Evolutionary conservation across 2,113 vertebrate genomes (phyloP), one percentile per base, ranked within the genome.

Genomic region (Porphyrio hochstetteri): DNA sequence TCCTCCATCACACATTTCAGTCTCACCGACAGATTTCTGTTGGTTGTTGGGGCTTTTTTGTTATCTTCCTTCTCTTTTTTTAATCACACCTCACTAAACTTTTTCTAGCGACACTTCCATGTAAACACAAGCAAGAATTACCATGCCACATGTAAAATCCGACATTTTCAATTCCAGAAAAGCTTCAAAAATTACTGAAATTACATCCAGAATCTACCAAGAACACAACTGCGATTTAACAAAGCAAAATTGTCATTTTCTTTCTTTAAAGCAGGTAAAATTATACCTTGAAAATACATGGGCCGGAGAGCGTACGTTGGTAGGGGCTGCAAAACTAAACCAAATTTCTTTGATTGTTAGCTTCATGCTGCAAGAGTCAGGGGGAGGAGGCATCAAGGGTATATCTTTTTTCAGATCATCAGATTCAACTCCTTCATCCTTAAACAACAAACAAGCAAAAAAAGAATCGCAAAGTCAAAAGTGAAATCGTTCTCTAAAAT

Each of bases 281-380:
- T 7, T 23, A 19, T 97, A 99, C 99, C 99, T 99, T 83, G 99
- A 99, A 96, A 99, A 99, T 48, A 98, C 70, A 88, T 99, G 98
- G 11, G 98, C 96, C n/a, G 98, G 98, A 36, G 99, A 99, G 33
- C 99, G 98, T 67, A 99, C 98, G 35, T 99, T 99, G n/a, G 99
- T 99, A 29, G 99, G 99, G 23, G 99, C 99, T 23, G 99, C 99
- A 93, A 99, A 99, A 96, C 99, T 99, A 96, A 99, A 99, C 99
- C 99, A 99, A 92, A 99, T 99, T 98, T 99, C 99, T 86, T 98
- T 98, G 93, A 99, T 99, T 61, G 98, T 99, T 83, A 99, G 89
- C 96, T 99, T 99, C 99, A 99, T 99, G 97, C 99, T 99, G 98
- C 99, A 99, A 80, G 99, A 99, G 94, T 99, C 99, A 38, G 99